Percentiles rank a stretch among this genome's conserved stretches.
phyloP scores from a whole-genome alignment of 92 coral and sea anemone genomes.

The Porites rus region DNA sequence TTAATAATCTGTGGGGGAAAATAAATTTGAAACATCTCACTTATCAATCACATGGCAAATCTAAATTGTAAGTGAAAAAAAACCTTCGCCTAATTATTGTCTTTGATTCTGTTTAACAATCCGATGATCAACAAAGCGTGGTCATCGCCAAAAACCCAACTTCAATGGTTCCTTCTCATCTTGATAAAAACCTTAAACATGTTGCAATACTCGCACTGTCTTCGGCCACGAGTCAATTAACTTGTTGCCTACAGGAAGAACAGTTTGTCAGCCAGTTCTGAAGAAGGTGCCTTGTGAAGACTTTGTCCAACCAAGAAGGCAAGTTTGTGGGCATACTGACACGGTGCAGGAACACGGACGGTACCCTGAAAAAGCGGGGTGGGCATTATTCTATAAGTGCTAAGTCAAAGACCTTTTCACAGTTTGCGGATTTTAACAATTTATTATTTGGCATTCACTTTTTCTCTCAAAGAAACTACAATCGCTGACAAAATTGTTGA shows the following conservation, averaged over 20 bases:
- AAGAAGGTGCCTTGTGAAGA: slow-evolving; percentile 78
- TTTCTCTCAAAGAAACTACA: no score
- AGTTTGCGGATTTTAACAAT: no score
- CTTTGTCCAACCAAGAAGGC: slow-evolving; percentile 98
- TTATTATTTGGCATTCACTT: no score
- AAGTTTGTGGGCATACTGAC: slow-evolving; percentile 98
- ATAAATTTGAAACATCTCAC: background rate
- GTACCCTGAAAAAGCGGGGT: slow-evolving; percentile 77
- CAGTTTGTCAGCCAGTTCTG: slow-evolving; percentile 85
- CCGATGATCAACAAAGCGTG: background rate
- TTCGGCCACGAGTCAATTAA: background rate
- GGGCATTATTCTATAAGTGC: background rate
- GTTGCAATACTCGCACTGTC: background rate
- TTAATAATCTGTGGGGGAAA: background rate
- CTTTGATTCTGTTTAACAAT: background rate
- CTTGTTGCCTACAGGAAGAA: slow-evolving; percentile 72
- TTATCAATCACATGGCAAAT: background rate
- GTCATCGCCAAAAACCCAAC: background rate
- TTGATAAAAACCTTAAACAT: background rate
- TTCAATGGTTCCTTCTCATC: background rate
- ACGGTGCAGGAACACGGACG: slow-evolving; percentile 98
- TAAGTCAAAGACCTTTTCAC: no score
- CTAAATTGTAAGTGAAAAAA: background rate
- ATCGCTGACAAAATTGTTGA: no score
- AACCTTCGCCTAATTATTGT: background rate